Conservation (phyloP, 1,140 invertebrate species). For the Anastrepha ludens region DNA sequence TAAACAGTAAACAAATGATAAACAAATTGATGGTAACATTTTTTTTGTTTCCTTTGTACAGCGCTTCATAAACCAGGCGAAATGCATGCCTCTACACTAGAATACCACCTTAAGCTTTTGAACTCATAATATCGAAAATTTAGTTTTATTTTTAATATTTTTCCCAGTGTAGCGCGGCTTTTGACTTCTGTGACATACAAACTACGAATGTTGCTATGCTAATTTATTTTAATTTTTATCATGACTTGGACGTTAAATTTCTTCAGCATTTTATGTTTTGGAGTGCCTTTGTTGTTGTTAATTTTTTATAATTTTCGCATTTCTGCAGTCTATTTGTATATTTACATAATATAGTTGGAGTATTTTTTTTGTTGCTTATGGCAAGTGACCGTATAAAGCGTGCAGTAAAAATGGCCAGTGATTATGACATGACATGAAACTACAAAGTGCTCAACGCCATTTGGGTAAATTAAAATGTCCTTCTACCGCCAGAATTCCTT, state of each 20-base stretch:
- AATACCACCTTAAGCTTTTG: too few relatives aligned
- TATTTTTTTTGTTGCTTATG: background rate
- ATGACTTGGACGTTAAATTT: background rate
- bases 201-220: slow-evolving; percentile 4
- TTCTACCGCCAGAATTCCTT: background rate
- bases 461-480: slow-evolving; percentile 14
- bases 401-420: background rate
- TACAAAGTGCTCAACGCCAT: background rate
- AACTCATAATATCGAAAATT: background rate
- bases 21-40: too few relatives aligned
- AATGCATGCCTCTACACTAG: too few relatives aligned
- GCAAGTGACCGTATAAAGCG: background rate
- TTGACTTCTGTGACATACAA: background rate
- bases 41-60: too few relatives aligned
- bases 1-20: too few relatives aligned
- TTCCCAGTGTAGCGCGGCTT: background rate
- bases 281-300: background rate
- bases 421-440: slow-evolving; percentile 26
- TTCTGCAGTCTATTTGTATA: too few relatives aligned
- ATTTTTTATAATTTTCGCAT: background rate
- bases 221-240: slow-evolving; percentile 22
- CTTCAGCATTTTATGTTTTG: background rate
- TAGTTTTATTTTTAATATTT: background rate
- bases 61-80: too few relatives aligned
- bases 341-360: too few relatives aligned